These are phyloP conservation scores for Cassiopea xamachana DNA, from an alignment of 30 jellyfish, hydroid and myxozoan species.

Conservation along the genomic window DNA sequence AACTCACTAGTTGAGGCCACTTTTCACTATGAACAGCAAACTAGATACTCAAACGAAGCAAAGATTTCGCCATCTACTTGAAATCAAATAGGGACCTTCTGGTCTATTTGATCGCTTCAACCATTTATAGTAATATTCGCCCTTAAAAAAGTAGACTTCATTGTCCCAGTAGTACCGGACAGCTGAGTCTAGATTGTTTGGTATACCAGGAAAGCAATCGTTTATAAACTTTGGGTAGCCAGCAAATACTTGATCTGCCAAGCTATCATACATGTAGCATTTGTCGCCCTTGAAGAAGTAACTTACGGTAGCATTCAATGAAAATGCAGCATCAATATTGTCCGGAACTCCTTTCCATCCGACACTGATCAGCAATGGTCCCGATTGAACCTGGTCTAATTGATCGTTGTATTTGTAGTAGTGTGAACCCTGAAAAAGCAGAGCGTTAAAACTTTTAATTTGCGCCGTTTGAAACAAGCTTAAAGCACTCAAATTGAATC, in stretches of 20 bases:
- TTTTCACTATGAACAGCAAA: neutral
- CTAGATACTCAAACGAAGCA: conserved; percentile 49
- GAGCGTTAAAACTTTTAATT: neutral
- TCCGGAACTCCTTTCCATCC: conserved; percentile 92
- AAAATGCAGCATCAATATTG: conserved; percentile 89
- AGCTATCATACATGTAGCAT: conserved; percentile 68
- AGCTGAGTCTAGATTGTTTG: conserved; percentile 79
- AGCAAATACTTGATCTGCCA: conserved; percentile 31
- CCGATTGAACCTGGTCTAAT: conserved; percentile 68
- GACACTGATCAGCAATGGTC: conserved; percentile 67
- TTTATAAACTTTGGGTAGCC: conserved; percentile 82
- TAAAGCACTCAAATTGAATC: neutral
- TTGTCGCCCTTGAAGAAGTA: conserved; percentile 77
- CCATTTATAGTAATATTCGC: conserved; percentile 62
- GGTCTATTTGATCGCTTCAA: conserved; percentile 21
- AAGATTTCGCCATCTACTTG: conserved; percentile 71
- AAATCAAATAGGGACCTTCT: conserved; percentile 61
- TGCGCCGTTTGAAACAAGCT: neutral
- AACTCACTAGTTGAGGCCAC: neutral
- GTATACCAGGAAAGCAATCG: conserved; percentile 76
- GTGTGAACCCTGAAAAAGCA: conserved; percentile 65
- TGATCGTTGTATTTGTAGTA: conserved; percentile 74
- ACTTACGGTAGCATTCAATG: conserved; percentile 58
- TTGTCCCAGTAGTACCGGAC: conserved; percentile 78
- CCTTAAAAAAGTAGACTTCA: conserved; percentile 74